Evolutionary conservation across 2,888 invertebrate genomes (phyloP).

Genomic region (Tetrapedia diversipes): DNA sequence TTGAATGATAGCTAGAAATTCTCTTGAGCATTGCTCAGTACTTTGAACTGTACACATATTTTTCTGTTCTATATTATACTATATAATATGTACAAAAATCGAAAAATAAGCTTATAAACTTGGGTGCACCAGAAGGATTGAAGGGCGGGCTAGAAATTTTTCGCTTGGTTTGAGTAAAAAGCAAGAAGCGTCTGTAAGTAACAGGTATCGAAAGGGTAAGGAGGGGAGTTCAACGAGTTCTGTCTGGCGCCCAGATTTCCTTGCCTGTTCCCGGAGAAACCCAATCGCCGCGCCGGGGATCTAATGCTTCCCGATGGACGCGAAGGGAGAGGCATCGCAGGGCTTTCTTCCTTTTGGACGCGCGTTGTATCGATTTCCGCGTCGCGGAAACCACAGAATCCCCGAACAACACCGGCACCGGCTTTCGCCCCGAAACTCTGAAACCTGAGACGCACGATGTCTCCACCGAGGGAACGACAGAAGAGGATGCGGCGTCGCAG

Average conservation of each 20-base stretch:
- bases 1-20: too few species aligned
- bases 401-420: constrained; percentile 37
- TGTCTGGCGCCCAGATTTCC: constrained; percentile 7
- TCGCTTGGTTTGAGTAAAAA: too few species aligned
- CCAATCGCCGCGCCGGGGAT: constrained; percentile 44
- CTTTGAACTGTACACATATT: too few species aligned
- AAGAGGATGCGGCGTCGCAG: constrained; percentile 28
- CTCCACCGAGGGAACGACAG: constrained; percentile 15
- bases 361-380: constrained; percentile 55
- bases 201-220: not conserved
- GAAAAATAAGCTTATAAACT: too few species aligned
- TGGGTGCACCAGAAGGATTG: too few species aligned
- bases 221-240: constrained; percentile 7
- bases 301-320: constrained; percentile 41
- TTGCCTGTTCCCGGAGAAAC: constrained; percentile 43
- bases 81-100: too few species aligned
- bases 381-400: constrained; percentile 58
- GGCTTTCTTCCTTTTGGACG: constrained; percentile 51
- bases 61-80: too few species aligned
- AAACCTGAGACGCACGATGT: constrained; percentile 37
- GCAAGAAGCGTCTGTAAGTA: not conserved
- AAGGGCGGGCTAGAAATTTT: not conserved
- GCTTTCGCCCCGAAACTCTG: constrained; percentile 48
- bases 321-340: constrained; percentile 29
- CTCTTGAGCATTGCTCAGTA: too few species aligned